A percentile compares a stretch with the other conserved stretches of the same genome.
Evolutionary conservation across 1,140 invertebrate species (phyloP).

Genomic region (Hydropsyche tenuis): DNA sequence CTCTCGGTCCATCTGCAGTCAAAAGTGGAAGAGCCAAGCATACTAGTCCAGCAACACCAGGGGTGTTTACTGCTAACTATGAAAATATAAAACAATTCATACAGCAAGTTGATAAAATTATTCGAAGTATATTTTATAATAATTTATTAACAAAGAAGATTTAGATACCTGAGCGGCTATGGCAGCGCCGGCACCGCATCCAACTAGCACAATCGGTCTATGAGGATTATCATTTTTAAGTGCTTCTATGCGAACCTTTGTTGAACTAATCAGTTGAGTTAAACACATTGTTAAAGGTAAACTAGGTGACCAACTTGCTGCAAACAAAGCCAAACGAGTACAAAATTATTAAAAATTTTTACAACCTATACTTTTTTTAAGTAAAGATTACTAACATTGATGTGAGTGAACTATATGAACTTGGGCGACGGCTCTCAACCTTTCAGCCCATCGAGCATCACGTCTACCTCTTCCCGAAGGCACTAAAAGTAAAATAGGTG

Average conservation of each 20-base stretch:
- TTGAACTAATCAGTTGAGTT: conserved; percentile 34
- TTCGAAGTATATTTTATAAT: no score
- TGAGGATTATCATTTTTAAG: conserved; percentile 43
- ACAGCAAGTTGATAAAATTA: not conserved
- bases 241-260: conserved; percentile 35
- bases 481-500: conserved; percentile 43
- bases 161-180: conserved; percentile 44
- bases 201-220: conserved; percentile 43
- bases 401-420: conserved; percentile 48
- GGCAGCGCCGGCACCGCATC: conserved; percentile 46
- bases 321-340: not conserved
- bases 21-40: conserved; percentile 45
- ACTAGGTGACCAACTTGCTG: conserved; percentile 44
- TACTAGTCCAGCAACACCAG: conserved; percentile 43
- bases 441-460: conserved; percentile 47
- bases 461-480: conserved; percentile 44
- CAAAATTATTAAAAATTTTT: conserved; percentile 6
- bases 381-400: conserved; percentile 40
- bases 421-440: conserved; percentile 45
- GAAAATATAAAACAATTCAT: not conserved
- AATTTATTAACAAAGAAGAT: not conserved
- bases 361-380: not conserved
- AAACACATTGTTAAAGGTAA: conserved; percentile 45
- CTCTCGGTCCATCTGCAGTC: conserved; percentile 42
- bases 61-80: conserved; percentile 44